Percentiles rank a stretch among this genome's conserved stretches.
Conservation (phyloP, 2,888 invertebrate species). For the Hydroisotoma schaefferi region DNA sequence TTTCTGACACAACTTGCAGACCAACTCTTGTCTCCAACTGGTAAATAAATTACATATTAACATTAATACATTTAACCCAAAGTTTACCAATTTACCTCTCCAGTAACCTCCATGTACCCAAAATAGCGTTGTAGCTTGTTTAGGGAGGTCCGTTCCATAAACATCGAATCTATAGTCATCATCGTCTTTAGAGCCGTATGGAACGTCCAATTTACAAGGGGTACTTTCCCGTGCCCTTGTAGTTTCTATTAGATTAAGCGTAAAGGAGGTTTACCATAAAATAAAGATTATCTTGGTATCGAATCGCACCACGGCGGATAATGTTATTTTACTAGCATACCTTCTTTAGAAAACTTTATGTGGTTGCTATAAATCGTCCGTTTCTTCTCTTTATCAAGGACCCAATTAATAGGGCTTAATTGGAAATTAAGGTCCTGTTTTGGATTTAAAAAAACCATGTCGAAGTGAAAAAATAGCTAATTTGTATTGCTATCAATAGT, state of each 20-base stretch:
- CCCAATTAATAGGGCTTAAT: background rate
- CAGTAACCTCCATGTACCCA: slow-evolving; percentile 19
- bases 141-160: slow-evolving; percentile 19
- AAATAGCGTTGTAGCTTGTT: slow-evolving; percentile 8
- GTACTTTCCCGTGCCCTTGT: slow-evolving; percentile 4
- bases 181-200: slow-evolving; percentile 62
- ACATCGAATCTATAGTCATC: slow-evolving; percentile 60
- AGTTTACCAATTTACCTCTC: slow-evolving; percentile 6
- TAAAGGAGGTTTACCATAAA: background rate
- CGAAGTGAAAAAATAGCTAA: no score
- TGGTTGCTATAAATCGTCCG: background rate
- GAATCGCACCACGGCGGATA: no score
- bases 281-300: background rate
- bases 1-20: slow-evolving; percentile 11
- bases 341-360: background rate
- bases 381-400: slow-evolving; percentile 1
- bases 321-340: slow-evolving; percentile 4
- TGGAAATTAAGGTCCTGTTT: background rate
- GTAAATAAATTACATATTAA: background rate
- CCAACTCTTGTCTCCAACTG: slow-evolving; percentile 11
- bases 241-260: slow-evolving; percentile 8
- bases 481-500: background rate
- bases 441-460: no score
- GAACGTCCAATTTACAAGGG: slow-evolving; percentile 51
- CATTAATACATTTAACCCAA: no score